Evolutionary conservation across 2,888 invertebrate genomes (phyloP).

Genomic region (Nipponacmea schrenckii): DNA sequence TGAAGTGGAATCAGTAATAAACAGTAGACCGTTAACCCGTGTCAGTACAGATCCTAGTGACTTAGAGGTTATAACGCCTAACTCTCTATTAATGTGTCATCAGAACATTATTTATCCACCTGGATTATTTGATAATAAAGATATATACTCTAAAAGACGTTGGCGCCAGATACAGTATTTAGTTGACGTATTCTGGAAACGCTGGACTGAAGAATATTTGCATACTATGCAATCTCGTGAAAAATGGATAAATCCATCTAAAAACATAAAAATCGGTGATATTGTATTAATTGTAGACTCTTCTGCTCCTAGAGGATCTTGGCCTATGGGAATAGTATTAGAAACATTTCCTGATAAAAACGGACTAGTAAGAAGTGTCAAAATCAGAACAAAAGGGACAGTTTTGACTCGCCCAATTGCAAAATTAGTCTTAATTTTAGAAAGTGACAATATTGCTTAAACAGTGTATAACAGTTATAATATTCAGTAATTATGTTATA

Average conservation of each 20-base stretch:
- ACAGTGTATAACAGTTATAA: too few species aligned
- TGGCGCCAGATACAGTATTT: constrained; percentile 24
- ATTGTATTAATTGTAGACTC: constrained; percentile 13
- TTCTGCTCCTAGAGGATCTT: constrained; percentile 3
- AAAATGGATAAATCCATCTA: constrained; percentile 7
- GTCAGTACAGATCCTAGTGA: constrained; percentile 20
- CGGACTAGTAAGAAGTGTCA: constrained; percentile 10
- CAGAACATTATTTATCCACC: background rate
- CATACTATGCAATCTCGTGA: constrained; percentile 14
- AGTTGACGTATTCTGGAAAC: constrained; percentile 19
- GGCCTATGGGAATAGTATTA: constrained; percentile 13
- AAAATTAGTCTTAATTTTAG: too few species aligned
- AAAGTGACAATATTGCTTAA: too few species aligned
- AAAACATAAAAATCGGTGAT: constrained; percentile 8
- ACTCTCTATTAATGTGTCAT: constrained; percentile 20
- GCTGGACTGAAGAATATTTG: constrained; percentile 16
- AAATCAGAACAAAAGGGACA: constrained; percentile 2
- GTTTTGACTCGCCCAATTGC: constrained; percentile 3
- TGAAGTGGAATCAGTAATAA: constrained; percentile 30
- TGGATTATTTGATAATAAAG: background rate
- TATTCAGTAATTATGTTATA: too few species aligned
- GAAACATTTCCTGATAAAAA: constrained; percentile 13
- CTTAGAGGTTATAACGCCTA: constrained; percentile 29
- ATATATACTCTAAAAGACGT: constrained; percentile 8
- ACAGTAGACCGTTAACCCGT: constrained; percentile 29